Base-by-base conservation (phyloP, 1,140 invertebrate species). In the Wiebesia pumilae region DNA sequence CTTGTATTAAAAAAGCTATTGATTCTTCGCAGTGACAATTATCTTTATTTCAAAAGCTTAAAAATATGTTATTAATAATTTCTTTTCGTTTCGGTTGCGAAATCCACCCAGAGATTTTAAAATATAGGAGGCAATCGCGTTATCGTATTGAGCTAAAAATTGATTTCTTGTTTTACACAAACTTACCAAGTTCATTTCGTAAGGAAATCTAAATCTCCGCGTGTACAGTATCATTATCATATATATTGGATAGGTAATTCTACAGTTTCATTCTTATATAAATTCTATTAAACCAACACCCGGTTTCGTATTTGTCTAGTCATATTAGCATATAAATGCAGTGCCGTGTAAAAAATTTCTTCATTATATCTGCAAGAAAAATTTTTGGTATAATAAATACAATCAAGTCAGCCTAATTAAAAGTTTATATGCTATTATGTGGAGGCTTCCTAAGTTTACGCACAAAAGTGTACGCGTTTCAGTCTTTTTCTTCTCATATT, bases 401-500 rank as follows among this genome's bases (percentile, higher is more conserved):
- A 81, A 86, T 77, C 38, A 62, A 65, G 47, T 67, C 21, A 40
- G 54, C 10, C 85, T 86, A 82, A 86, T 86, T 86, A 86, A 81
- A 82, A 86, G 85, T 86, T 86, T 67, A 77, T 77, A 77, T 30
- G 80, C 85, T 54, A 80, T 85, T 79, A 80, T 54, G 30, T 80
- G 54, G 69, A 54, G 62, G 62, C 40, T 65, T 69, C 1, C n/a
- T 82, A 73, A 81, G 77, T 80, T 85, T 73, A 54, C 67, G 54
- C 12, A 43, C 27, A 82, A 77, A 77, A 81, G 47, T n/a, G 38
- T 54, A 7, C 35, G n/a, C 43, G n/a, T 43, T 73, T 27, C n/a
- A 33, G 30, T 77, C 54, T 58, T 82, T 69, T 38, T 81, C 71
- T 86, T 86, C 51, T 33, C 51, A 67, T 81, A 81, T 86, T 81